Evolutionary conservation across 2,888 invertebrate genomes (phyloP).

Genomic region (Agrochola circellaris): DNA sequence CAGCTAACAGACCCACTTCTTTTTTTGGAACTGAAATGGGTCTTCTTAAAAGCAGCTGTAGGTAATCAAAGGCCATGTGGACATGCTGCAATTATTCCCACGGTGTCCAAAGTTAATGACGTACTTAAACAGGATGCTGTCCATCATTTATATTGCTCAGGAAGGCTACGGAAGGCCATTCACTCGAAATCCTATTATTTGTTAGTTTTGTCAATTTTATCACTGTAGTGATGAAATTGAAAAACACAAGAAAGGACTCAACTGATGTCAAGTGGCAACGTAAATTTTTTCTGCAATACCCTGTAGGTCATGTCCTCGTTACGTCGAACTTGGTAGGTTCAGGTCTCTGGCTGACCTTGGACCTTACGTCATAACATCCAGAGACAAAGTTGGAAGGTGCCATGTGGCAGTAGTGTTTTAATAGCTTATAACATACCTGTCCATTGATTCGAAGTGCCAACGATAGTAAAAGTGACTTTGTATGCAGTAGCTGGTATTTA

Average conservation of each 20-base stretch:
- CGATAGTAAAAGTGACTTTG: constrained; percentile 28
- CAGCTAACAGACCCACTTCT: too few relatives aligned
- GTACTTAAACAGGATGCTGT: not conserved
- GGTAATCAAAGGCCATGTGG: not conserved
- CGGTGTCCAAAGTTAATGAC: not conserved
- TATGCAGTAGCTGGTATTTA: not conserved
- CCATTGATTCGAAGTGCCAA: constrained; percentile 27
- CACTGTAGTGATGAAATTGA: too few relatives aligned
- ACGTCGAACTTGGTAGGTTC: not conserved
- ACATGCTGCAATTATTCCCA: not conserved
- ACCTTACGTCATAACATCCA: not conserved
- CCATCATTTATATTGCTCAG: not conserved
- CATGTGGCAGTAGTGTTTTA: not conserved
- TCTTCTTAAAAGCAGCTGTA: too few relatives aligned
- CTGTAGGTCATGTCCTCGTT: not conserved
- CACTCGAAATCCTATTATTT: not conserved
- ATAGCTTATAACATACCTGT: constrained; percentile 9
- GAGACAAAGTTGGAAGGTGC: not conserved
- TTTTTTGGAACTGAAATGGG: too few relatives aligned
- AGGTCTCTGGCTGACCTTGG: constrained; percentile 16
- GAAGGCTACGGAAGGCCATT: not conserved
- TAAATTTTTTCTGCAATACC: constrained; percentile 12
- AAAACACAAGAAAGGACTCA: too few relatives aligned
- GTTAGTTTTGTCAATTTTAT: too few relatives aligned
- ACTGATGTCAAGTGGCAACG: not conserved